phyloP scores from a whole-genome alignment of 37 sponge, comb jelly and placozoan genomes.

The Haliclona indistincta region DNA sequence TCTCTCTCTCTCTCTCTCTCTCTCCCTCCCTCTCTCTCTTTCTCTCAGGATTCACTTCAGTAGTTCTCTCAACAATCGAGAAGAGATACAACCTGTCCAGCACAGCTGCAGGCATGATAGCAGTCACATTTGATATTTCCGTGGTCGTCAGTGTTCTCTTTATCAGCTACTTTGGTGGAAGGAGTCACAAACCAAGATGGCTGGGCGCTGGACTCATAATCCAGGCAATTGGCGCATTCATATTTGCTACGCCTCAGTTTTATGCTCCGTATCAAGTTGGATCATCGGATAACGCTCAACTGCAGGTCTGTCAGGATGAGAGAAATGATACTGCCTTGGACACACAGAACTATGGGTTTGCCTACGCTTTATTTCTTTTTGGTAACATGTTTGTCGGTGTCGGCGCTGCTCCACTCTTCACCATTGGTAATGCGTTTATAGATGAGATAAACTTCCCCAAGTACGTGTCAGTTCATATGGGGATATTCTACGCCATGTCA shows the following conservation, averaged over 20 bases:
- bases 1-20: not conserved
- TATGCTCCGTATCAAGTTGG: slow-evolving; percentile 45
- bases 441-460: slow-evolving; percentile 81
- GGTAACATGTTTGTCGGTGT: slow-evolving; percentile 72
- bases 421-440: slow-evolving; percentile 66
- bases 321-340: slow-evolving; percentile 10
- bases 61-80: slow-evolving; percentile 68
- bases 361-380: slow-evolving; percentile 67
- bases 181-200: slow-evolving; percentile 79
- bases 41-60: slow-evolving; percentile 82
- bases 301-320: slow-evolving; percentile 38
- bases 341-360: not conserved
- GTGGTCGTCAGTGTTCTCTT: slow-evolving; percentile 53
- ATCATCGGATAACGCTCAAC: not conserved
- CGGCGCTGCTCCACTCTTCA: slow-evolving; percentile 75
- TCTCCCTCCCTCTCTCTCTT: slow-evolving; percentile 7
- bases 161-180: slow-evolving; percentile 85
- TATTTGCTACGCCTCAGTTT: slow-evolving; percentile 81
- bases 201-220: slow-evolving; percentile 53
- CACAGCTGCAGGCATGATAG: slow-evolving; percentile 47
- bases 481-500: slow-evolving; percentile 38
- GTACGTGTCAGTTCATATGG: slow-evolving; percentile 64
- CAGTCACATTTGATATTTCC: slow-evolving; percentile 64
- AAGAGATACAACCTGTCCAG: slow-evolving; percentile 71
- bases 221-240: slow-evolving; percentile 54